Conservation (phyloP, 2,888 invertebrate species). For the Dysmachus trigonus region DNA sequence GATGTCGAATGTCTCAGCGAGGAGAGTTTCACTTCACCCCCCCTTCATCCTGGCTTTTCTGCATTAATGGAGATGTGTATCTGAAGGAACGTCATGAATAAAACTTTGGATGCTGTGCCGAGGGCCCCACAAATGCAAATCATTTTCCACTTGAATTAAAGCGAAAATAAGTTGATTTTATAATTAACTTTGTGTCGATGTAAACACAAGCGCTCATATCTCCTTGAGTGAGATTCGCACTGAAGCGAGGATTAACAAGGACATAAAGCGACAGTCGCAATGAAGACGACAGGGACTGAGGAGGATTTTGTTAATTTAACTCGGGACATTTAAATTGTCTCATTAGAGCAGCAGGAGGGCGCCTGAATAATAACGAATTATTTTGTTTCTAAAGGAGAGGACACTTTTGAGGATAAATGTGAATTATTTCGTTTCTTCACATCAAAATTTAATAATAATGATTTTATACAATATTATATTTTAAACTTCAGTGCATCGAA, state of each 20-base stretch:
- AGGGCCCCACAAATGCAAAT: slow-evolving; percentile 51
- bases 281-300: neutral
- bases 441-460: neutral
- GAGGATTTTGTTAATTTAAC: slow-evolving; percentile 37
- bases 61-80: slow-evolving; percentile 39
- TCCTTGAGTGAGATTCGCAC: slow-evolving; percentile 18
- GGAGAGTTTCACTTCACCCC: neutral
- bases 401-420: neutral
- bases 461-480: neutral
- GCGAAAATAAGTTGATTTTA: slow-evolving; percentile 52
- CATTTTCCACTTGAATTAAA: slow-evolving; percentile 54
- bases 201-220: slow-evolving; percentile 45
- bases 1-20: neutral
- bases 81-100: slow-evolving; percentile 33
- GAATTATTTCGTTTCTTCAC: neutral
- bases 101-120: slow-evolving; percentile 6
- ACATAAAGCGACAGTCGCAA: slow-evolving; percentile 25
- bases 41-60: neutral
- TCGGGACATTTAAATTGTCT: slow-evolving; percentile 14
- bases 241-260: slow-evolving; percentile 25
- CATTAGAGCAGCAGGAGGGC: neutral
- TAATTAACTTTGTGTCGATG: slow-evolving; percentile 53
- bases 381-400: neutral
- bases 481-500: neutral
- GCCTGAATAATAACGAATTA: neutral